Evolutionary conservation across 2,113 vertebrate species (phyloP), one percentile per base, ranked within the genome.

Genomic region (Xiphorhynchus elegans): DNA sequence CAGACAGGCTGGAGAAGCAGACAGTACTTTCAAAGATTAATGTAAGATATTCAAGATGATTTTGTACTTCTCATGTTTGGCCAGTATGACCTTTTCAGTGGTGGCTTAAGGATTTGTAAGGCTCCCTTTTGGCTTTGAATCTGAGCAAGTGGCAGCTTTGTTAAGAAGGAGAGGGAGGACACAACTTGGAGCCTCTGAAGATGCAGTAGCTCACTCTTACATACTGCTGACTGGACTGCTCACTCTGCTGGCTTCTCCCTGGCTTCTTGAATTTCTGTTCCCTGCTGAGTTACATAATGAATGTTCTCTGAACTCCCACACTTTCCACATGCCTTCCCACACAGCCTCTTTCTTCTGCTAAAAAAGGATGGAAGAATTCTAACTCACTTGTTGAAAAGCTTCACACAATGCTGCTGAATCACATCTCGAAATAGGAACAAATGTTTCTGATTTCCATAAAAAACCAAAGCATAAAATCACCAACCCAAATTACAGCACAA

Each of bases 311-410:
- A 96, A 90, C 85, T 93, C 95, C 95, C 64, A 80, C 85, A 78
- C 73, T 95, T 92, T 95, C 72, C 56, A 42, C 83, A 90, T 86
- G 90, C 66, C 82, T 93, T 90, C 95, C 95, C 83, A 94, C 95
- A 82, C 53, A 77, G 86, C 73, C 82, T 23, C 59, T 91, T 93
- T 93, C 66, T 94, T 67, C n/a, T 69, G 55, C 85, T 97, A 90
- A 96, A 97, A 96, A 86, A 2, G 66, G 72, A 46, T 60, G 49
- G 68, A 72, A 90, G 47, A 49, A 52, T 81, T 95, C 19, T 6
- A 74, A 78, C 42, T 82, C 18, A 1, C 67, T 96, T 52, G 46
- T 46, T 85, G 74, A 67, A 78, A 70, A 59, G 68, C 88, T 89
- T 75, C 13, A 24, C 47, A 21, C 60, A 60, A 37, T 62, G 90